Conservation (phyloP, 2,888 invertebrate genomes). For the Caenorhabditis plicata region DNA sequence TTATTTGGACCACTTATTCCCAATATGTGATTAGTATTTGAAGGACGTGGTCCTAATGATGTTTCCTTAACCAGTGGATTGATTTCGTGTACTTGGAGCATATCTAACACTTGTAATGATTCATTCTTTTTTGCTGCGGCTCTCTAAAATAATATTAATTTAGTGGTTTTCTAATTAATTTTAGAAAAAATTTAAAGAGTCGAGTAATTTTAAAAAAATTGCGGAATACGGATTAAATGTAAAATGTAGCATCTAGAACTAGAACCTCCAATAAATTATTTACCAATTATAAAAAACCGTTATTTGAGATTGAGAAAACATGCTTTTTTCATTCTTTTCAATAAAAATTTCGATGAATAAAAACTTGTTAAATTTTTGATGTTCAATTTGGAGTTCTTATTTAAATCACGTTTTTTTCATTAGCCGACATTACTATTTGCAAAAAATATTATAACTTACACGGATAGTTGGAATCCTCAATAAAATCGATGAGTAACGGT, state of each 20-base stretch:
- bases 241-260: too few species aligned
- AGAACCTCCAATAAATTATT: too few species aligned
- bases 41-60: conserved; percentile 50
- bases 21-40: conserved; percentile 27
- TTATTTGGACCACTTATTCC: conserved; percentile 30
- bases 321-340: neutral
- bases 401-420: neutral
- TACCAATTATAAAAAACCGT: too few species aligned
- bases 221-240: too few species aligned
- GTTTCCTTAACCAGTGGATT: conserved; percentile 61
- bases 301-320: too few species aligned
- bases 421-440: neutral
- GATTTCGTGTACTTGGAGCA: conserved; percentile 60
- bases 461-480: conserved; percentile 61
- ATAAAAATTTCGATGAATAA: conserved; percentile 1
- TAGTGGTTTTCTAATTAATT: neutral
- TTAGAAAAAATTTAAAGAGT: conserved; percentile 1
- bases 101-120: conserved; percentile 63
- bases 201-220: neutral
- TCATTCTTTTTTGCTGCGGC: conserved; percentile 65
- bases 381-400: too few species aligned
- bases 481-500: conserved; percentile 58
- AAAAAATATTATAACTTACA: conserved; percentile 19
- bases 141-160: conserved; percentile 41
- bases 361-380: too few species aligned